These are phyloP conservation scores for Nymphalis io DNA, from an alignment of 1,140 invertebrate species.

Conservation along the genomic window DNA sequence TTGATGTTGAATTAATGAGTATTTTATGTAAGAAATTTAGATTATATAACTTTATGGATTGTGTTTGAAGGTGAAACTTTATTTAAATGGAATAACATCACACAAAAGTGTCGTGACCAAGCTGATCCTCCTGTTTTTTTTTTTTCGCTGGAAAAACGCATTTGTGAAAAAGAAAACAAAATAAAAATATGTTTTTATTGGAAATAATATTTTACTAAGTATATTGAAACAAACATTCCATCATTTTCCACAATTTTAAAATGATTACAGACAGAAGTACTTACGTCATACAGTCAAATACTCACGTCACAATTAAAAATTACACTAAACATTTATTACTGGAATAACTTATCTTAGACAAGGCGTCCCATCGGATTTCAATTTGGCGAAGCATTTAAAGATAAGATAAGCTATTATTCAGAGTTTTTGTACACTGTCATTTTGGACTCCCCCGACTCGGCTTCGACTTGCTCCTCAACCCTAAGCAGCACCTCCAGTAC, in stretches of 20 bases:
- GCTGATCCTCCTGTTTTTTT: too few species aligned
- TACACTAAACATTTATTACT: neutral
- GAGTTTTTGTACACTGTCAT: conserved; percentile 33
- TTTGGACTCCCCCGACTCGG: conserved; percentile 44
- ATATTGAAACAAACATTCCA: neutral
- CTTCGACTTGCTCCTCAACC: conserved; percentile 60
- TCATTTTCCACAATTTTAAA: neutral
- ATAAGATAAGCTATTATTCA: neutral
- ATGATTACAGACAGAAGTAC: neutral
- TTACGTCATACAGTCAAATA: neutral
- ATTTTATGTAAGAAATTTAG: neutral
- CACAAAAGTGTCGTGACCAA: too few species aligned
- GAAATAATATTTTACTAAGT: neutral
- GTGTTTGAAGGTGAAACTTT: neutral
- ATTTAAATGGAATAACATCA: too few species aligned
- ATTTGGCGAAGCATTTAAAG: neutral
- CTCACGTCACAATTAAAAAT: too few species aligned
- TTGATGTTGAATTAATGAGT: neutral
- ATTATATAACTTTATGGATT: neutral
- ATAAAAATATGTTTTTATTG: neutral
- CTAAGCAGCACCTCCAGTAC: conserved; percentile 62
- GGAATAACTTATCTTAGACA: neutral
- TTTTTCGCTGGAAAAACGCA: too few species aligned
- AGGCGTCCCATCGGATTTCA: too few species aligned
- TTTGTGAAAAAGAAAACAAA: neutral